phyloP scores from a whole-genome alignment of 2,888 invertebrate genomes.

The Anticlea derivata region DNA sequence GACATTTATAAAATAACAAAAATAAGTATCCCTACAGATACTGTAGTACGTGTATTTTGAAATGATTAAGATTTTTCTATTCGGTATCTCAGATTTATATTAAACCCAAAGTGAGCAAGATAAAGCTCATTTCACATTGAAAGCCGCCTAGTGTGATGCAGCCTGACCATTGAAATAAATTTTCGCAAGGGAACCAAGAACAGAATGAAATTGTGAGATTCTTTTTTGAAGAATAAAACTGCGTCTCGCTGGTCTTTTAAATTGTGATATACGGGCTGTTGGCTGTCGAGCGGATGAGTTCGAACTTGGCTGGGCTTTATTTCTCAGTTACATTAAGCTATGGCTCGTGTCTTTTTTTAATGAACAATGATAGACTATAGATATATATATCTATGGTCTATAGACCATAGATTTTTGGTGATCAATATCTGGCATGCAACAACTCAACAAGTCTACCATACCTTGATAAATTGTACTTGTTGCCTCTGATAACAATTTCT shows the following conservation, averaged over 20 bases:
- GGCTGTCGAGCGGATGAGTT: conserved; percentile 14
- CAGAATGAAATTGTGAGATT: conserved; percentile 60
- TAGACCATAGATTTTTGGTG: conserved; percentile 1
- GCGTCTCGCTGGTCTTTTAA: conserved; percentile 61
- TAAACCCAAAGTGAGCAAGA: too few relatives aligned
- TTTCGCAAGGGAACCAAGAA: conserved; percentile 59
- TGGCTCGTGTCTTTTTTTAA: conserved; percentile 1
- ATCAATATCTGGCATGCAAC: background rate
- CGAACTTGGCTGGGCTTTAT: conserved; percentile 5
- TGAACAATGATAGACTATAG: background rate
- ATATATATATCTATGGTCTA: too few relatives aligned
- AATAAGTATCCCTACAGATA: too few relatives aligned
- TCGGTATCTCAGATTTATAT: too few relatives aligned
- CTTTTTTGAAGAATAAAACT: conserved; percentile 63
- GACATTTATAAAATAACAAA: too few relatives aligned
- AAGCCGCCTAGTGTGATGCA: conserved; percentile 1
- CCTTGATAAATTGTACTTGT: too few relatives aligned
- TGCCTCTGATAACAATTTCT: too few relatives aligned
- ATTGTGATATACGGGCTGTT: conserved; percentile 42
- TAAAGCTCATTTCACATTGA: conserved; percentile 3
- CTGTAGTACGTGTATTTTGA: too few relatives aligned
- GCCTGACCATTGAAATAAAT: conserved; percentile 60
- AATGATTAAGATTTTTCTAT: too few relatives aligned
- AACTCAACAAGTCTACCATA: too few relatives aligned
- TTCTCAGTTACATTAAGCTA: conserved; percentile 9